Evolutionary conservation across 2,113 vertebrate genomes (phyloP), one percentile per base, ranked within the genome.

Genomic region (Zosterops pallidus): DNA sequence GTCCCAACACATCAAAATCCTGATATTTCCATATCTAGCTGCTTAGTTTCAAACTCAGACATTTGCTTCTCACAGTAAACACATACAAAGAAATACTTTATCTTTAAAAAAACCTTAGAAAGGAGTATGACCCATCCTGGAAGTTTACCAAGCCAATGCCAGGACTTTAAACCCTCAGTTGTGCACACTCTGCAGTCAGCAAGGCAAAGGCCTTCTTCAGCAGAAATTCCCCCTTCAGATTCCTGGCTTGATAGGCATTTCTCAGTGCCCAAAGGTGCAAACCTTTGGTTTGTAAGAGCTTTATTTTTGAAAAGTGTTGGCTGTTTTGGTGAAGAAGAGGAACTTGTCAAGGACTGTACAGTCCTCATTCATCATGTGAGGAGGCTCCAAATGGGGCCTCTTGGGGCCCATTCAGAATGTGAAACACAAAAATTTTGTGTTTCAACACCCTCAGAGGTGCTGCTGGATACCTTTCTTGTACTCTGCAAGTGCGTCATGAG

Each of bases 361-460:
- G 41, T 46, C 62, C 44, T 92, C 3, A 2, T 53, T 50, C 0
- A 6, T 41, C 21, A 20, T 0, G 0, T 60, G 2, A 82, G 72
- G 39, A 68, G 33, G 33, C 16, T 84, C 0, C 72, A 26, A 52
- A n/a, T 0, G 0, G 11, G 31, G 20, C 15, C 28, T 83, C 9
- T 19, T 0, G 3, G 28, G 24, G 2, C 60, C 31, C 0, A 0
- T 53, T 35, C 47, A n/a, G 35, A 56, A 63, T 22, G 13, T 39
- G 29, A 84, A 81, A 31, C 33, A 12, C 33, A 35, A 60, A 64
- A 57, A 12, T 46, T 63, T 50, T 1, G 0, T 39, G 39, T 39
- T 39, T 39, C 39, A 39, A 41, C 2, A 3, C 24, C 4, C 20
- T 53, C 13, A 12, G 62, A 35, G 41, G 19, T 75, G 60, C 60